A percentile compares a stretch with the other conserved stretches of the same genome.
phyloP scores from a whole-genome alignment of 2,113 vertebrate genomes.

The Cranoglanis bouderius region DNA sequence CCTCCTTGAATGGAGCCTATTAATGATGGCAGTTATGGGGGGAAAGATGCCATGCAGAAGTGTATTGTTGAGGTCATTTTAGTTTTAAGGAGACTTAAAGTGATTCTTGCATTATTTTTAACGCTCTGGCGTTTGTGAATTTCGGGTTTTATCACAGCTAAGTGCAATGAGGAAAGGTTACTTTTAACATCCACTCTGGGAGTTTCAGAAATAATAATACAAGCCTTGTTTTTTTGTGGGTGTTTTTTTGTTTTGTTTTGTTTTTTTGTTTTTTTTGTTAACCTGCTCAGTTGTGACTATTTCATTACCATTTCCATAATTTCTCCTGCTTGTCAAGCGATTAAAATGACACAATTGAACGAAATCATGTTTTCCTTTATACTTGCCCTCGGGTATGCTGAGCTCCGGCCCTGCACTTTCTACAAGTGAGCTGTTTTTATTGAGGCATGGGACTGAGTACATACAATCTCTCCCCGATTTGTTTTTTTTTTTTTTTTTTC shows the following conservation, averaged over 20 bases:
- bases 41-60: not conserved
- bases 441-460: constrained; percentile 22
- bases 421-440: constrained; percentile 52
- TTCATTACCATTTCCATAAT: constrained; percentile 18
- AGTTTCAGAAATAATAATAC: not conserved
- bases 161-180: not conserved
- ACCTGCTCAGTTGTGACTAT: not conserved
- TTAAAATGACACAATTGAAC: constrained; percentile 1
- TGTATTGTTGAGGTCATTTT: not conserved
- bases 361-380: constrained; percentile 23
- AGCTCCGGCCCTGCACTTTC: constrained; percentile 19
- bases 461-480: constrained; percentile 17
- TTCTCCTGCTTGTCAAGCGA: not conserved
- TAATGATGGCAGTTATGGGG: not conserved
- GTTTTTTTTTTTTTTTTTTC: not conserved
- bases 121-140: not conserved
- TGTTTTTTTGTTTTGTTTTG: not conserved
- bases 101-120: not conserved
- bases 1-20: not conserved
- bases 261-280: not conserved
- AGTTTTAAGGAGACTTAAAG: not conserved
- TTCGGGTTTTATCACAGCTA: not conserved
- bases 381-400: constrained; percentile 45
- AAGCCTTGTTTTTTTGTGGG: not conserved
- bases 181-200: constrained; percentile 11